Evolutionary conservation across 1,140 invertebrate genomes (phyloP).

Genomic region (Drosophila santomea): DNA sequence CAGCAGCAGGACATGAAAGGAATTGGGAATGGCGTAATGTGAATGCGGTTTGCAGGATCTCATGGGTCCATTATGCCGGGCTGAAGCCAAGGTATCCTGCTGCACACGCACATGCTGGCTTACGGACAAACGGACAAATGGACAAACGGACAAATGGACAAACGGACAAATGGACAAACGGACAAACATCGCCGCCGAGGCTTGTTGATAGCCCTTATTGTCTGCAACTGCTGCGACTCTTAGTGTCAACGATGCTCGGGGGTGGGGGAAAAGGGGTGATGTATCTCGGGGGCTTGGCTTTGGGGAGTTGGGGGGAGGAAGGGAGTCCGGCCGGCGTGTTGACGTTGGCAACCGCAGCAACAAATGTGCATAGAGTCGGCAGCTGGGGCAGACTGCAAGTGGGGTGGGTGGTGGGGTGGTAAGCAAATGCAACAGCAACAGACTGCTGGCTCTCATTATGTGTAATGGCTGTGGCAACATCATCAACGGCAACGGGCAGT

Average conservation of each 20-base stretch:
- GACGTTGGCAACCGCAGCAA: slow-evolving; percentile 72
- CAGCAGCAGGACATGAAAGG: slow-evolving; percentile 2
- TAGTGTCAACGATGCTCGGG: slow-evolving; percentile 67
- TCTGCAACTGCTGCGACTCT: slow-evolving; percentile 72
- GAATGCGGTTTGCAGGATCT: slow-evolving; percentile 13
- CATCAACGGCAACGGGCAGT: slow-evolving; percentile 64
- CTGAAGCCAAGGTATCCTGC: slow-evolving; percentile 12
- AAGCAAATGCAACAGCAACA: slow-evolving; percentile 50
- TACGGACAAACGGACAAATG: slow-evolving; percentile 13
- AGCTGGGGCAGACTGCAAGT: background rate
- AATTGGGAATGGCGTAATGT: slow-evolving; percentile 47
- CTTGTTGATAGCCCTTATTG: slow-evolving; percentile 74
- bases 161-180: background rate
- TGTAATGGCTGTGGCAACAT: slow-evolving; percentile 73
- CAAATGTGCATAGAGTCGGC: slow-evolving; percentile 68
- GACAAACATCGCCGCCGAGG: slow-evolving; percentile 18
- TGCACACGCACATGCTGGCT: slow-evolving; percentile 20
- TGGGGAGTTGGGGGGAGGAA: no score
- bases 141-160: background rate
- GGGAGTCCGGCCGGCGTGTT: slow-evolving; percentile 22
- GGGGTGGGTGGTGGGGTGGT: background rate
- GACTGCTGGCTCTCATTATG: slow-evolving; percentile 71
- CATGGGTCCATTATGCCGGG: slow-evolving; percentile 53
- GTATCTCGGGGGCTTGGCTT: background rate
- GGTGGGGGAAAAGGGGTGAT: slow-evolving; percentile 4